phyloP scores from a whole-genome alignment of 2,113 vertebrate genomes.

The Cephalopholis sonnerati region DNA sequence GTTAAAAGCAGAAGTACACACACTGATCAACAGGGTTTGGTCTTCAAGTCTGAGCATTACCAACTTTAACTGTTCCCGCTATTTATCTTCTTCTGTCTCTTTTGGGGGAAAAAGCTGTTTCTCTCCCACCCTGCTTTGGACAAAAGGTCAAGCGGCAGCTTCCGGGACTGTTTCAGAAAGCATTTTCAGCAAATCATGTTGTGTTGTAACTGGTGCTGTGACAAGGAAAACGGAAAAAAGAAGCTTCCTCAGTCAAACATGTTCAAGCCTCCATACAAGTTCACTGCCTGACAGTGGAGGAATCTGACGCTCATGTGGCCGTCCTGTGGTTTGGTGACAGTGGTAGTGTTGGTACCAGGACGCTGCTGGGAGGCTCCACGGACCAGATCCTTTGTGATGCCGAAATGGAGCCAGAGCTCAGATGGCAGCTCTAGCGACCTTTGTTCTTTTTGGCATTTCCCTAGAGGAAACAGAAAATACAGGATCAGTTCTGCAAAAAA shows the following conservation, averaged over 20 bases:
- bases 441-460: constrained; percentile 98
- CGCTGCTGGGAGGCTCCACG: constrained; percentile 43
- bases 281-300: constrained; percentile 44
- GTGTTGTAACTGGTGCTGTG: constrained; percentile 51
- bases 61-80: constrained; percentile 28
- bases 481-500: neutral
- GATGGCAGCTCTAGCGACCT: constrained; percentile 86
- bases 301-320: constrained; percentile 36
- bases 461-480: constrained; percentile 75
- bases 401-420: constrained; percentile 44
- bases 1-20: constrained; percentile 47
- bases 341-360: constrained; percentile 52
- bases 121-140: constrained; percentile 29
- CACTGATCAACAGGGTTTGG: constrained; percentile 69
- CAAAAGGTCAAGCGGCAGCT: constrained; percentile 64
- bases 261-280: constrained; percentile 34
- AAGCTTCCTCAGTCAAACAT: constrained; percentile 52
- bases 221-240: constrained; percentile 28
- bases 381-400: constrained; percentile 31
- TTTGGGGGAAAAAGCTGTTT: constrained; percentile 24
- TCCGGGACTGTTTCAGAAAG: constrained; percentile 56
- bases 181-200: constrained; percentile 38
- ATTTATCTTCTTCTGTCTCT: constrained; percentile 35
- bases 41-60: constrained; percentile 69
- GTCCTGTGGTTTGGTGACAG: constrained; percentile 50